Evolutionary conservation across 2,797 vertebrate species (phyloP).

Genomic region (Allobates femoralis): DNA sequence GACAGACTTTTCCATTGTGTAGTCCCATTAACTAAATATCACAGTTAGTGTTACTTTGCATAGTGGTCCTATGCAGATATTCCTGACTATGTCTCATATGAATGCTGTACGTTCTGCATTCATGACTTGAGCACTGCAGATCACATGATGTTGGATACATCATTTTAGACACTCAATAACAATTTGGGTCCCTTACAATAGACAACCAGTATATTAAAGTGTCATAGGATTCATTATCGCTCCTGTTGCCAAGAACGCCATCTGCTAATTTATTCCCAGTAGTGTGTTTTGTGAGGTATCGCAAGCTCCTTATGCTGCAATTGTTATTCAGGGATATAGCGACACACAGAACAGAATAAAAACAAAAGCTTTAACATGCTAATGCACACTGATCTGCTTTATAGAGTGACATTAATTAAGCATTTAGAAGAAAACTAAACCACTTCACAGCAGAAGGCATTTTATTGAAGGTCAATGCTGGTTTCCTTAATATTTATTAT

Average conservation of each 20-base stretch:
- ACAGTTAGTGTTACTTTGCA: too few species aligned
- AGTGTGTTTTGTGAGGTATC: conserved; percentile 47
- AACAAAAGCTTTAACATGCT: conserved; percentile 50
- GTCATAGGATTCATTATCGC: conserved; percentile 50
- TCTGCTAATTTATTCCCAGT: conserved; percentile 62
- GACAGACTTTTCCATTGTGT: neutral
- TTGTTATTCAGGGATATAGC: conserved; percentile 55
- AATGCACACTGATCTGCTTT: conserved; percentile 29
- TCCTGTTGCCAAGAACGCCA: conserved; percentile 59
- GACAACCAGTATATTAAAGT: conserved; percentile 51
- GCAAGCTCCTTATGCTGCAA: conserved; percentile 37
- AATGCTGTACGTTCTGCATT: conserved; percentile 8
- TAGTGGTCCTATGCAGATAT: too few species aligned
- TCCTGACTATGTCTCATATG: neutral
- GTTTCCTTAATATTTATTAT: conserved; percentile 5
- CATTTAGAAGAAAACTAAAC: conserved; percentile 26
- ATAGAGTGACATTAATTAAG: conserved; percentile 19
- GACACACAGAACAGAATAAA: conserved; percentile 46
- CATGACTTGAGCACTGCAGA: neutral
- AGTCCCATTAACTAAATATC: too few species aligned
- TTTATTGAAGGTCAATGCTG: conserved; percentile 28
- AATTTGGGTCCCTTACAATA: conserved; percentile 39
- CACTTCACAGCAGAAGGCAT: neutral
- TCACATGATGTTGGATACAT: conserved; percentile 31
- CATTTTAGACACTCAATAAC: conserved; percentile 49